Evolutionary conservation across 2,113 vertebrate species (phyloP), one percentile per base, ranked within the genome.

Genomic region (Synodontis membranacea): DNA sequence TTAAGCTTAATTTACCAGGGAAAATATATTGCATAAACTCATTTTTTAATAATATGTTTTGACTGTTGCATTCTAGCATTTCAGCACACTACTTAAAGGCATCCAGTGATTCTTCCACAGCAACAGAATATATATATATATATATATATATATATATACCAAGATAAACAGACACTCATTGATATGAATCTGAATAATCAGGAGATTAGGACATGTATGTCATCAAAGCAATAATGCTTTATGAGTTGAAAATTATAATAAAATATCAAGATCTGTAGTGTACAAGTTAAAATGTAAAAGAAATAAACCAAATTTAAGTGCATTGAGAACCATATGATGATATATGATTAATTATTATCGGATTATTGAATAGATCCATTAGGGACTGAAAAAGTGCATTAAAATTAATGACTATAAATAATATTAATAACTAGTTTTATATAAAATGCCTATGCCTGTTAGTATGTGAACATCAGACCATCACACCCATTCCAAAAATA

Each of bases 41-140:
- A 62, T 37, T 23, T 23, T 58, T 81, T 79, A 88, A 80, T 46
- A 72, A 86, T 80, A 62, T 54, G 85, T 86, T 60, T 75, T 10
- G 25, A 84, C 31, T 83, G 60, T 60, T 84, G 66, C 28, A 83
- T 85, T 83, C 44, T 34, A 86, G 50, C 46, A 78, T 86, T 58
- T 62, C n/a, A 50, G 66, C 68, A 46, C 52, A 46, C 66, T 79
- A 79, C 37, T 68, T 54, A 66, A 66, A 60, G 75, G 14, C 54
- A 52, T 28, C 37, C 54, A 42, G 2, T 19, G 37, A 84, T 56
- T 70, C 12, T 31, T n/a, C 37, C 23, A 60, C 42, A 84, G 37
- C 70, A 75, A 0, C 0, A 50, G 46, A n/a, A 70, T 8, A 70
- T 39, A 34, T 66, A 31, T 44, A 15, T 37, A 70, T n/a, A 62